Percentiles rank a stretch among this genome's conserved stretches.
These are phyloP conservation scores for Mythimna albipuncta DNA, from an alignment of 2,888 invertebrate species.

Conservation along the genomic window DNA sequence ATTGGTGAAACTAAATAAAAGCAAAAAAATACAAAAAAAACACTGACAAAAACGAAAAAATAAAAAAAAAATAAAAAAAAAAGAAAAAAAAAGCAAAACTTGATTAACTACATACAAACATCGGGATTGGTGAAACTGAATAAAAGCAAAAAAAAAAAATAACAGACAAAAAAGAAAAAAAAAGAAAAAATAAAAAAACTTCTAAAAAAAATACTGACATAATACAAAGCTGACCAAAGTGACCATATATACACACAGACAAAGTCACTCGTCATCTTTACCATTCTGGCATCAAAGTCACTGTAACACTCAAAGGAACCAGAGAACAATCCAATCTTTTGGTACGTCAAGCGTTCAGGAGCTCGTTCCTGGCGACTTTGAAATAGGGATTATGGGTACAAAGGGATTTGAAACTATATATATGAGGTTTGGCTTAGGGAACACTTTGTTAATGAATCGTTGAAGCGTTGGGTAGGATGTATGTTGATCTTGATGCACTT, in stretches of 20 bases:
- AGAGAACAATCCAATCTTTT: not conserved
- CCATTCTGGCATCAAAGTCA: not conserved
- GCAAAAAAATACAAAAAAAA: too few relatives aligned
- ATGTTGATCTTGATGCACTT: not conserved
- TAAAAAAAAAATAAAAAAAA: too few relatives aligned
- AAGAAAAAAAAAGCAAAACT: too few relatives aligned
- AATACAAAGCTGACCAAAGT: not conserved
- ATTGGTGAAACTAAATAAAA: too few relatives aligned
- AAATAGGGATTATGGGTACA: conserved; percentile 27
- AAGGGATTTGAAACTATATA: conserved; percentile 18
- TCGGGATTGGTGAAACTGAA: too few relatives aligned
- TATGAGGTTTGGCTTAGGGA: not conserved
- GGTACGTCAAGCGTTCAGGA: not conserved
- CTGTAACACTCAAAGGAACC: not conserved
- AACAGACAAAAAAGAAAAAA: too few relatives aligned
- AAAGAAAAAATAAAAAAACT: too few relatives aligned
- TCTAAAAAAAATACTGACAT: too few relatives aligned
- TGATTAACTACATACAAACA: too few relatives aligned
- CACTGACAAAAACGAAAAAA: too few relatives aligned
- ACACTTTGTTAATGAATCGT: conserved; percentile 35
- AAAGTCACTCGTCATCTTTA: not conserved
- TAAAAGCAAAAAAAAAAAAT: too few relatives aligned
- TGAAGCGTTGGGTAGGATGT: not conserved
- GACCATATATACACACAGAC: not conserved
- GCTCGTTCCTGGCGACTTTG: conserved; percentile 6